Conservation (phyloP, 37 sponge, comb jelly and placozoan genomes). For the Beroe forskalii region DNA sequence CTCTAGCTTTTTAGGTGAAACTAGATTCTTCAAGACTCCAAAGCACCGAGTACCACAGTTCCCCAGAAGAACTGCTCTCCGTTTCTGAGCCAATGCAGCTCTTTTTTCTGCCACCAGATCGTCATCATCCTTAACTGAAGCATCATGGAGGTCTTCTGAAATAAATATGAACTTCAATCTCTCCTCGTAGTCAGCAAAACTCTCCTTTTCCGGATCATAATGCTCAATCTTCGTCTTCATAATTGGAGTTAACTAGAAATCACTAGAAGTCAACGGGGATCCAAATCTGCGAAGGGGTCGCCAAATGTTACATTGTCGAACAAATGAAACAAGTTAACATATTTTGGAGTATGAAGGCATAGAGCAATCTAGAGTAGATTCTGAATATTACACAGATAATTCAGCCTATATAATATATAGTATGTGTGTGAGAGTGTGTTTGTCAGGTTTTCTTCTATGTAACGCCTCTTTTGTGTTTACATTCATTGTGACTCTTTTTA, state of each 20-base stretch:
- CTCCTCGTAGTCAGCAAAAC: not conserved
- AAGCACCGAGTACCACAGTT: not conserved
- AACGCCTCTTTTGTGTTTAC: too few species aligned
- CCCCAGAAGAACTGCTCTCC: not conserved
- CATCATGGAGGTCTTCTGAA: not conserved
- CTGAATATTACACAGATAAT: too few species aligned
- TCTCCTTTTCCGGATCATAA: not conserved
- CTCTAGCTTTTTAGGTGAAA: not conserved
- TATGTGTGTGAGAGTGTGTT: too few species aligned
- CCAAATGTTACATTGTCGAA: not conserved
- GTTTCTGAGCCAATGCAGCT: not conserved
- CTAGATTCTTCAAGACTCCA: not conserved
- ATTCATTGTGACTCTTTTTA: too few species aligned
- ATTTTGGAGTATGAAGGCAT: too few species aligned
- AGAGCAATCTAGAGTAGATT: too few species aligned
- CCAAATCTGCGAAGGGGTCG: too few species aligned
- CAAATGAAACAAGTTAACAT: not conserved
- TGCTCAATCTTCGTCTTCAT: not conserved
- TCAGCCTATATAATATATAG: too few species aligned
- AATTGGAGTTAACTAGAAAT: not conserved
- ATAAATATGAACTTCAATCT: not conserved
- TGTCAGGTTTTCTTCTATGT: too few species aligned
- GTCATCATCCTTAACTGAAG: not conserved
- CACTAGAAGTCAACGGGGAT: not conserved
- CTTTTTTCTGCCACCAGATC: not conserved